Percentiles rank a stretch among this genome's conserved stretches.
These are phyloP conservation scores for Plodia interpunctella DNA, from an alignment of 1,140 invertebrate genomes.

Conservation along the genomic window DNA sequence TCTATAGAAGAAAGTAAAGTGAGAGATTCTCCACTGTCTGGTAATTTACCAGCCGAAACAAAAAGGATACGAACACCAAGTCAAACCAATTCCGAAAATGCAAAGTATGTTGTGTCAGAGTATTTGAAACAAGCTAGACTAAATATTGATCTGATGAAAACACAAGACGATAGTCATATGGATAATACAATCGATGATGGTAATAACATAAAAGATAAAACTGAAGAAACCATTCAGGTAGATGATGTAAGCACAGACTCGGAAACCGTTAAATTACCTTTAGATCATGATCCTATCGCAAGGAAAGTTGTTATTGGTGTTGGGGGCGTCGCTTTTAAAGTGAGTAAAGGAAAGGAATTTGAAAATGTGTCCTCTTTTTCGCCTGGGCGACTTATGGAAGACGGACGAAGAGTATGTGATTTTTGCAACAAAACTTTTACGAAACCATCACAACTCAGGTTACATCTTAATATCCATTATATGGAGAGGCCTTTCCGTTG, in stretches of 20 bases:
- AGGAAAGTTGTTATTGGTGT: constrained; percentile 73
- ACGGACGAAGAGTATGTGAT: constrained; percentile 89
- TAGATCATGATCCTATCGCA: constrained; percentile 66
- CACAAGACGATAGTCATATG: constrained; percentile 46
- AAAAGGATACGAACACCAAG: constrained; percentile 37
- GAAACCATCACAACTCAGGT: constrained; percentile 90
- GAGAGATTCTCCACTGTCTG: constrained; percentile 18
- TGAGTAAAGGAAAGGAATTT: constrained; percentile 68
- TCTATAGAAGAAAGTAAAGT: constrained; percentile 30
- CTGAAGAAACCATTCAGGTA: constrained; percentile 43
- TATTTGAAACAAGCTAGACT: constrained; percentile 78
- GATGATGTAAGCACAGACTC: constrained; percentile 37
- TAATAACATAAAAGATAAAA: constrained; percentile 39
- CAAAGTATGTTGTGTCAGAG: constrained; percentile 79
- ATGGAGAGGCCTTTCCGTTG: constrained; percentile 95
- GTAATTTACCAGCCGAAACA: constrained; percentile 24
- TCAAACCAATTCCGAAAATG: constrained; percentile 69
- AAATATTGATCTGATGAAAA: constrained; percentile 73
- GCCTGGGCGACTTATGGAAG: constrained; percentile 79
- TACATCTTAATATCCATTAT: constrained; percentile 98
- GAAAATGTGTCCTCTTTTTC: constrained; percentile 58
- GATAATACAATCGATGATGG: constrained; percentile 53
- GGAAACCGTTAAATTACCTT: constrained; percentile 44
- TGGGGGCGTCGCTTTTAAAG: constrained; percentile 73
- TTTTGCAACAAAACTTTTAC: constrained; percentile 95